Percentiles rank a stretch among this genome's conserved stretches.
These are phyloP conservation scores for Manis crassicaudata DNA, from an alignment of 2,797 vertebrate species.

Conservation along the genomic window DNA sequence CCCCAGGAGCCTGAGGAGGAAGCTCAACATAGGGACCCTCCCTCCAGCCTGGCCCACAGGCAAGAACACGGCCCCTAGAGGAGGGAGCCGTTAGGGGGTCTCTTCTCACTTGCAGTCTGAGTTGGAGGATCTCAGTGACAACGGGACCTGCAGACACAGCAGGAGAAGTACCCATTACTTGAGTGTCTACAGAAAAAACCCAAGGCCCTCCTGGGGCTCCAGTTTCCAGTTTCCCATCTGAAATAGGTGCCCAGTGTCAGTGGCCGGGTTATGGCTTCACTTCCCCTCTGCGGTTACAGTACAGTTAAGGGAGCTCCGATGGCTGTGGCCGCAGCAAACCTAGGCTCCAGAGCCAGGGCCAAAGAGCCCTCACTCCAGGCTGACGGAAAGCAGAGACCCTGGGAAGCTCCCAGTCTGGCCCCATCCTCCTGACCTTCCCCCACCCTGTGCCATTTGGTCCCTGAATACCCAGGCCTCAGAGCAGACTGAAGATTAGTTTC, in stretches of 20 bases:
- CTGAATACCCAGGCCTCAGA: not conserved
- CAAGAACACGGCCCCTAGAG: not conserved
- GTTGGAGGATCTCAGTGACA: not conserved
- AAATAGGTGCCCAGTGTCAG: not conserved
- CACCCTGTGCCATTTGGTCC: not conserved
- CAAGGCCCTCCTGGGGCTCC: not conserved
- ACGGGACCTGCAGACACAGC: not conserved
- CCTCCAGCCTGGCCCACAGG: not conserved
- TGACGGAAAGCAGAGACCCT: not conserved
- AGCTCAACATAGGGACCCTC: no score
- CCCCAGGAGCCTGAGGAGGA: not conserved
- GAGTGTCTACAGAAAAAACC: not conserved
- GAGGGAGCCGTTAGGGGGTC: not conserved
- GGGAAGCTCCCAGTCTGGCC: not conserved
- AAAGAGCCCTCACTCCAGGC: not conserved
- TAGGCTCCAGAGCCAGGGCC: not conserved
- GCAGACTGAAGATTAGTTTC: not conserved
- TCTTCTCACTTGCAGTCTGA: not conserved
- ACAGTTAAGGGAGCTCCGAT: not conserved
- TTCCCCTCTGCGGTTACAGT: not conserved
- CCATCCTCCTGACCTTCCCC: not conserved
- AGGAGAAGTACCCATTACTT: not conserved
- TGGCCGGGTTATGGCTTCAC: not conserved
- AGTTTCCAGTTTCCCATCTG: not conserved
- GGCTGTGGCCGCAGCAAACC: not conserved